These are phyloP conservation scores for Sipha maydis DNA, from an alignment of 2,888 invertebrate species.

Conservation along the genomic window DNA sequence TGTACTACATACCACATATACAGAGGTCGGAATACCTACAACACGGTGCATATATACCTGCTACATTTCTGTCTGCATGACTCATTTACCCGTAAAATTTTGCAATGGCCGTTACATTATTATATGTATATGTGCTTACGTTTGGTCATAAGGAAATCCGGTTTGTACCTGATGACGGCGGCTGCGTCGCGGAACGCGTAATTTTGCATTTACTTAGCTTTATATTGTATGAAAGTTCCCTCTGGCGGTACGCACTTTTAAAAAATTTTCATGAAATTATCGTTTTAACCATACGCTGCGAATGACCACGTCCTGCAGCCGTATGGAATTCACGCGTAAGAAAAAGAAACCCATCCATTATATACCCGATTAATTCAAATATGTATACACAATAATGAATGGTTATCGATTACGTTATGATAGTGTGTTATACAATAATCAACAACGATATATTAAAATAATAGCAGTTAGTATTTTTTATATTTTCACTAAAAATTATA, in stretches of 20 bases:
- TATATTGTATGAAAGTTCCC: neutral
- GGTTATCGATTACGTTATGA: neutral
- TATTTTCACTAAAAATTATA: neutral
- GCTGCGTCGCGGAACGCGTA: neutral
- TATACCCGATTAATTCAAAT: neutral
- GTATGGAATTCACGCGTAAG: no score
- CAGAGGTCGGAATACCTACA: no score
- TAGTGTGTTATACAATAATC: neutral
- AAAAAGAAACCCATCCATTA: no score
- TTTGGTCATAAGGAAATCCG: slow-evolving; percentile 47
- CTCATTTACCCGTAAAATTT: slow-evolving; percentile 3
- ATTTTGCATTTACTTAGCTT: neutral
- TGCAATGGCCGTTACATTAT: neutral
- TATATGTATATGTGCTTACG: neutral
- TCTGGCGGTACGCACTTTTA: neutral
- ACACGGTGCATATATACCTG: neutral
- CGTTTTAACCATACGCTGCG: neutral
- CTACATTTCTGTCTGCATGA: no score
- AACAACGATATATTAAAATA: neutral
- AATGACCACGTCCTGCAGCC: no score
- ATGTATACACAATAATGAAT: neutral
- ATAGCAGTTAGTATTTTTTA: neutral
- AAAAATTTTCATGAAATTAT: neutral
- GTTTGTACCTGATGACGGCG: neutral
- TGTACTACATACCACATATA: neutral